Evolutionary conservation across 2,113 vertebrate genomes (phyloP).

Genomic region (Tetrao urogallus): DNA sequence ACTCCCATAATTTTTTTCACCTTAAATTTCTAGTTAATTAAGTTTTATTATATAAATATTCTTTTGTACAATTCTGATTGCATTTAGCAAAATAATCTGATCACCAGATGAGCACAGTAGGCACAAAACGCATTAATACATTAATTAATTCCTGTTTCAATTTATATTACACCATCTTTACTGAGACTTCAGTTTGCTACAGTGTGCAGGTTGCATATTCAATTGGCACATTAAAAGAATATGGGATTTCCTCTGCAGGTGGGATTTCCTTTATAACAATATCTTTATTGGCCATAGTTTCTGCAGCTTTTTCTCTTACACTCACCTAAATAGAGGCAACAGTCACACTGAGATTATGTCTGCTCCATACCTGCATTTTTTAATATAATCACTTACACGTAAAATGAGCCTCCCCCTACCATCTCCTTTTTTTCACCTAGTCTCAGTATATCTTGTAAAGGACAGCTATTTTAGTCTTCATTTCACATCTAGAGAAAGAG

Average conservation of each 20-base stretch:
- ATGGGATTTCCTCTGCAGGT: conserved; percentile 13
- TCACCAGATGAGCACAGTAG: conserved; percentile 26
- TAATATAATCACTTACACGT: neutral
- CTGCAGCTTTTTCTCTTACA: neutral
- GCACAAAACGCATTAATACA: conserved; percentile 37
- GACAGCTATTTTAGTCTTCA: neutral
- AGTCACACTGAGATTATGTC: neutral
- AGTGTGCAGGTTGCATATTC: neutral
- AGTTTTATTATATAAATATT: conserved; percentile 4
- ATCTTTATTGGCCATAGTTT: neutral
- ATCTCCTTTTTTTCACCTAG: neutral
- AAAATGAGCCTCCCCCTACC: neutral
- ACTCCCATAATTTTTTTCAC: neutral
- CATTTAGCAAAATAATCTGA: conserved; percentile 42
- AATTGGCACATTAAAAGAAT: neutral
- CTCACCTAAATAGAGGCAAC: neutral
- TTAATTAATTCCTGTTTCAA: conserved; percentile 40
- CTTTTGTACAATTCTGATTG: conserved; percentile 26
- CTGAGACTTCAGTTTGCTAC: neutral
- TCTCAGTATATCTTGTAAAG: neutral
- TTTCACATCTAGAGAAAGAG: neutral
- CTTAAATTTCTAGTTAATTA: neutral
- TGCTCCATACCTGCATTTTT: conserved; percentile 2
- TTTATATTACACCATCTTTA: conserved; percentile 12
- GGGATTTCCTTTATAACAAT: neutral